Conservation (phyloP, 2,113 vertebrate genomes). For the Mirza zaza region DNA sequence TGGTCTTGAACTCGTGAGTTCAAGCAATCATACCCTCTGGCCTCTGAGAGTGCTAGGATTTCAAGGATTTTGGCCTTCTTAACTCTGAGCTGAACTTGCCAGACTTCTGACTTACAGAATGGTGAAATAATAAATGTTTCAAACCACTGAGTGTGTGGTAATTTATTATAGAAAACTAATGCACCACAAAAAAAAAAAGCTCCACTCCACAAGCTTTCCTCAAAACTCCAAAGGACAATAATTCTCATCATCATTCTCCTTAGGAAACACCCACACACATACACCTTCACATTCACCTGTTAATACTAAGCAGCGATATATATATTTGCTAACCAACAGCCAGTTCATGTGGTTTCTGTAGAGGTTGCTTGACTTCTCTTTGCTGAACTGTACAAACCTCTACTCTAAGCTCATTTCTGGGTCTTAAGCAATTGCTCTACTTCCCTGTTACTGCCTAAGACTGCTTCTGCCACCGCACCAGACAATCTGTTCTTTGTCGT, state of each 20-base stretch:
- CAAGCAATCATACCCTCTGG: no score
- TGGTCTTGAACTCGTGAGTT: no score
- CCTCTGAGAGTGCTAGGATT: no score
- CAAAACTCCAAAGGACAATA: not conserved
- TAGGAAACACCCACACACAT: not conserved
- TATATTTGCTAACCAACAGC: not conserved
- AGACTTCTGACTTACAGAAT: not conserved
- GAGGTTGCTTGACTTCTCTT: not conserved
- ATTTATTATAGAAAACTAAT: not conserved
- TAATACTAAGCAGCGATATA: not conserved
- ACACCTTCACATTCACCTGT: not conserved
- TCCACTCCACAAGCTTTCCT: not conserved
- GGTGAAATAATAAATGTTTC: not conserved
- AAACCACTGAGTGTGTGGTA: not conserved
- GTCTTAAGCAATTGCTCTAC: not conserved
- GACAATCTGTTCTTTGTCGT: not conserved
- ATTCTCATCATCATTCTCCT: not conserved
- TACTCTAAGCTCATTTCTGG: not conserved
- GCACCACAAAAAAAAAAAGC: not conserved
- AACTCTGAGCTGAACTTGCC: not conserved
- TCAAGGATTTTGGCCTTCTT: not conserved
- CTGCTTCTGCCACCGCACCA: rapidly evolving
- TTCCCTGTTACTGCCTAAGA: not conserved
- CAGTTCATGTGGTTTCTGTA: not conserved
- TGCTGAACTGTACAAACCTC: not conserved